Evolutionary conservation across 2,888 invertebrate species (phyloP).

Genomic region (Prostheceraeus crozeri): DNA sequence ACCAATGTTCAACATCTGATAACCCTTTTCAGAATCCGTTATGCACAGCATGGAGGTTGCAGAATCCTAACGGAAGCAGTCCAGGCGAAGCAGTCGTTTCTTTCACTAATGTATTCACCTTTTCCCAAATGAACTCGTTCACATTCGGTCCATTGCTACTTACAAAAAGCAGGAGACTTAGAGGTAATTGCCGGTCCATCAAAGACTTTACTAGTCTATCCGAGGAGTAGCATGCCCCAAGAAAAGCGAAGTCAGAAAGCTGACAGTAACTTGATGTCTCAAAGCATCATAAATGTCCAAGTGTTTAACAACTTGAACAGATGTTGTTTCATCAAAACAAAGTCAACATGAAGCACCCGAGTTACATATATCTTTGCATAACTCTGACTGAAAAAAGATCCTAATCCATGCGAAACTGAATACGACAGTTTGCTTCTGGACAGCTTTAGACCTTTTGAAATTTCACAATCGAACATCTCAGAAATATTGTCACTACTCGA

Average conservation of each 20-base stretch:
- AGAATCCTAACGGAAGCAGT: not conserved
- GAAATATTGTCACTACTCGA: not conserved
- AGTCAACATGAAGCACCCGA: not conserved
- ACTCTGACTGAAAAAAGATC: constrained; percentile 1
- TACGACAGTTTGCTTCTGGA: constrained; percentile 5
- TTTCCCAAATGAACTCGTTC: constrained; percentile 1
- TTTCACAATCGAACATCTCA: not conserved
- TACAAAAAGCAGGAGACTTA: not conserved
- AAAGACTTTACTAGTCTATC: not conserved
- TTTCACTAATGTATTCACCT: not conserved
- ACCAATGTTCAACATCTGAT: constrained; percentile 1
- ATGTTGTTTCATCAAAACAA: constrained; percentile 3
- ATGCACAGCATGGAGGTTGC: constrained; percentile 7
- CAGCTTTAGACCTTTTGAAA: not conserved
- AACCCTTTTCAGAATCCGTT: constrained; percentile 2
- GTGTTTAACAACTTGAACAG: constrained; percentile 1
- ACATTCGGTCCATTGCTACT: constrained; percentile 21
- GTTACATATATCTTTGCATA: constrained; percentile 3
- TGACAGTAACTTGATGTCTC: no score
- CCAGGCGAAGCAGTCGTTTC: constrained; percentile 21
- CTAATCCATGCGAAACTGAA: constrained; percentile 7
- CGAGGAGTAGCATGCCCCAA: constrained; percentile 11
- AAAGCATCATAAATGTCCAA: not conserved
- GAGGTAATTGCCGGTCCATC: not conserved
- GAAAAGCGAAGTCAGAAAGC: constrained; percentile 10